A percentile compares a stretch with the other conserved stretches of the same genome.
Conservation (phyloP, 1,140 invertebrate genomes). For the Alviniconcha marisindica region DNA sequence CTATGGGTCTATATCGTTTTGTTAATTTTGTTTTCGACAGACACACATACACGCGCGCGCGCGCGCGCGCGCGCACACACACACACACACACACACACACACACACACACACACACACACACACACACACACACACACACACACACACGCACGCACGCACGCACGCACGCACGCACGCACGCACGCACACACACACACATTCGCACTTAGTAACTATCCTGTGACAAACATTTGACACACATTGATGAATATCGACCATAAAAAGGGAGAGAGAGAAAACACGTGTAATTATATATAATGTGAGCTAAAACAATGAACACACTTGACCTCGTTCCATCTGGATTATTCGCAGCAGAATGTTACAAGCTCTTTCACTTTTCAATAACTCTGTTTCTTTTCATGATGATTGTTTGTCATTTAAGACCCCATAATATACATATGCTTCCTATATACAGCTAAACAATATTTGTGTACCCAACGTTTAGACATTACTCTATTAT, state of each 20-base stretch:
- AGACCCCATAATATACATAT: no score
- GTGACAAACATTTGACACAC: no score
- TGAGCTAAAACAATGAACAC: background rate
- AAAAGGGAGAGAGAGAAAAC: no score
- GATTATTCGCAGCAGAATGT: no score
- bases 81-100: background rate
- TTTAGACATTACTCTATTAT: no score
- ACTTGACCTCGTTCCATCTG: no score
- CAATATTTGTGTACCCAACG: no score
- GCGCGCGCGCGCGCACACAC: background rate
- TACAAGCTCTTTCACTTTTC: background rate
- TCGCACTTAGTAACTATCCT: background rate
- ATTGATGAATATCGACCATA: no score
- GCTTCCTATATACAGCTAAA: no score
- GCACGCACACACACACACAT: background rate
- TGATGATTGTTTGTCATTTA: no score
- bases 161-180: background rate
- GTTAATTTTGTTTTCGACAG: background rate
- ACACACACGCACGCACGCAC: background rate
- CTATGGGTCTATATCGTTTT: background rate
- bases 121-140: conserved; percentile 8
- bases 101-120: background rate
- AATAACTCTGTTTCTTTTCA: background rate
- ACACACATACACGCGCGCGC: background rate
- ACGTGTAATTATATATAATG: background rate